A percentile compares a stretch with the other conserved stretches of the same genome.
Conservation (phyloP, 2,888 invertebrate species). For the Tribolium freemani region DNA sequence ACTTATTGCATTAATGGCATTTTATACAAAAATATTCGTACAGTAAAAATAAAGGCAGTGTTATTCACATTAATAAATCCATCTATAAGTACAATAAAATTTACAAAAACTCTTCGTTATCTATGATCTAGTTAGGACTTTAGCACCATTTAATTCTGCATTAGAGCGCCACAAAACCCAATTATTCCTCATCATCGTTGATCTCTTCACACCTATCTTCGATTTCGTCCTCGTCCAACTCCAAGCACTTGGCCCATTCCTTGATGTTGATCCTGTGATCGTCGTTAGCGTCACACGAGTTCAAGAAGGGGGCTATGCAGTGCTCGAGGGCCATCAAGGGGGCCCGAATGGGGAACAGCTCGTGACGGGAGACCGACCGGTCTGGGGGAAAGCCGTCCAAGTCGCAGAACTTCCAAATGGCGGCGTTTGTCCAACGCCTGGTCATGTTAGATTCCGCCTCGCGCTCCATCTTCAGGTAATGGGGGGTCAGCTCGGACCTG, state of each 20-base stretch:
- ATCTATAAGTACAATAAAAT: conserved; percentile 15
- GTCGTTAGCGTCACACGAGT: conserved; percentile 88
- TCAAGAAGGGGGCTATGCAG: conserved; percentile 96
- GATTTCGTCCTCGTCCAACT: conserved; percentile 86
- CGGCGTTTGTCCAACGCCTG: conserved; percentile 90
- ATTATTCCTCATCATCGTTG: conserved; percentile 62
- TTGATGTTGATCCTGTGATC: conserved; percentile 91
- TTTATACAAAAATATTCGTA: conserved; percentile 10
- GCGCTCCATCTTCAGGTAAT: conserved; percentile 88
- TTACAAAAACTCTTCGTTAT: conserved; percentile 26
- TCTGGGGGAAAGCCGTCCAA: conserved; percentile 93
- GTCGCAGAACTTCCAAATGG: conserved; percentile 99
- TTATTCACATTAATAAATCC: conserved; percentile 4
- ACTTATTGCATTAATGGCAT: not conserved
- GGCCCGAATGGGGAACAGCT: conserved; percentile 95
- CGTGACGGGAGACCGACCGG: conserved; percentile 91
- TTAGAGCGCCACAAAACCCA: conserved; percentile 1
- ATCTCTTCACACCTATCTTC: conserved; percentile 87
- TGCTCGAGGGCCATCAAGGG: conserved; percentile 96
- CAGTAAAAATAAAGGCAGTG: conserved; percentile 22
- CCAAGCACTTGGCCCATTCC: conserved; percentile 93
- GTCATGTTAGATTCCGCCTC: conserved; percentile 91
- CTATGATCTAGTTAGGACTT: conserved; percentile 25
- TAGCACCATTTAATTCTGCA: conserved; percentile 62
- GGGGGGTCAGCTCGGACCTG: conserved; percentile 84